Evolutionary conservation across 2,888 invertebrate genomes (phyloP), one percentile per base, ranked within the genome.

Genomic region (Ormyrus labotus): DNA sequence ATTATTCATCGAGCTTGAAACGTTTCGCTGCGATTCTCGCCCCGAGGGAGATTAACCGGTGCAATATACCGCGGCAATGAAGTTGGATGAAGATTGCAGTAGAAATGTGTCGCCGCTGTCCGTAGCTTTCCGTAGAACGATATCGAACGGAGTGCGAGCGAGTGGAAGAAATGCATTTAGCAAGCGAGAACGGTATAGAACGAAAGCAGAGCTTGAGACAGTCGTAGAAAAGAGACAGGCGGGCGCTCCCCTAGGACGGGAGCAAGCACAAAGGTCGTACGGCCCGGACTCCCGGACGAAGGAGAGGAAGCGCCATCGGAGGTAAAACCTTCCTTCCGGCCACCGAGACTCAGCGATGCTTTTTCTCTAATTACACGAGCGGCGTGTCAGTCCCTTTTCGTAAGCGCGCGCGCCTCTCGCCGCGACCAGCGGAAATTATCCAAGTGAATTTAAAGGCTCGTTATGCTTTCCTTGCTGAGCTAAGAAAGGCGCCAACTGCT

Each of bases 361-460:
- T 83, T 78, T 81, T 77, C 79, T 82, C 83, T 86, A 86, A 86
- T 86, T 86, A 86, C 84, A 71, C 63, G 10, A 47, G 75, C 77
- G 73, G 60, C 78, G 73, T 65, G 81, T 76, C 70, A 81, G 71
- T 77, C 67, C 76, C 70, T 19, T 19, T 19, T 19, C 19, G 19
- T 19, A 19, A 19, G 19, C 19, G 80, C 81, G 78, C 78, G 74
- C 74, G 74, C 82, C 82, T 78, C 76, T 81, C 78, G 72, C 68
- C 47, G 7, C 74, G 71, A 74, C 68, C 70, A 68, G 63, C 82
- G 81, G 81, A 83, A 83, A 83, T 83, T 86, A 84, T 81, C 82
- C 81, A 70, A 81, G 80, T 81, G 81, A 83, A 83, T 83, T 81
- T 80, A 78, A 83, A 80, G 84, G 83, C 79, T 83, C 81, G 78